phyloP scores from a whole-genome alignment of 2,797 vertebrate genomes.

The Hypotaenidia okinawae region DNA sequence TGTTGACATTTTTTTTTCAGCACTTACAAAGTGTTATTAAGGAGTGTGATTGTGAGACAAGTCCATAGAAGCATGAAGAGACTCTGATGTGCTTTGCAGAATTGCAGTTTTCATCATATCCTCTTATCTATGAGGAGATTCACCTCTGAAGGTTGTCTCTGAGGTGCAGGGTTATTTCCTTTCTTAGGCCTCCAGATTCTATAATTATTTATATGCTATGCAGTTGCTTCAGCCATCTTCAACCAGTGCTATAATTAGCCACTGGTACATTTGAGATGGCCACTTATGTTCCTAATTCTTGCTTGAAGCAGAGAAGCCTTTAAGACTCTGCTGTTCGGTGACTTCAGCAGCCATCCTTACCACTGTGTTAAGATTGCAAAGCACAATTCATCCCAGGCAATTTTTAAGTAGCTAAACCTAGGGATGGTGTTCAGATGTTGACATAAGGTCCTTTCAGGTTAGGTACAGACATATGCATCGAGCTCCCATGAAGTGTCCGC shows the following conservation, averaged over 20 bases:
- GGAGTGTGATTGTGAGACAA: fast-evolving
- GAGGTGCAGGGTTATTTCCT: neutral
- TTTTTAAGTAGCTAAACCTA: neutral
- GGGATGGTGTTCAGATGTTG: neutral
- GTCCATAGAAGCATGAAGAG: neutral
- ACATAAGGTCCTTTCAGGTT: neutral
- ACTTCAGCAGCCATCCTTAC: neutral
- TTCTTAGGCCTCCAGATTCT: neutral
- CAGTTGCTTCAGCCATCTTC: neutral
- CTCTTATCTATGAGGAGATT: neutral
- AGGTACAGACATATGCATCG: fast-evolving
- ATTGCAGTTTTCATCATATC: fast-evolving
- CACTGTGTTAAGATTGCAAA: neutral
- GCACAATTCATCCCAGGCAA: neutral
- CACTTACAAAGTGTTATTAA: neutral
- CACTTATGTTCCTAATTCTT: neutral
- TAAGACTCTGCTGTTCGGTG: neutral
- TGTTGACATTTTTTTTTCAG: neutral
- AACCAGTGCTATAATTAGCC: neutral
- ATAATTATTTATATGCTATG: neutral
- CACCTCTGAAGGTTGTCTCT: neutral
- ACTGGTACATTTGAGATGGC: neutral
- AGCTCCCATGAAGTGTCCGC: neutral
- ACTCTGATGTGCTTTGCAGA: neutral
- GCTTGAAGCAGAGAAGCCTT: neutral